These are phyloP conservation scores for Prietella phreatophila DNA, from an alignment of 2,113 vertebrate species.

Conservation along the genomic window DNA sequence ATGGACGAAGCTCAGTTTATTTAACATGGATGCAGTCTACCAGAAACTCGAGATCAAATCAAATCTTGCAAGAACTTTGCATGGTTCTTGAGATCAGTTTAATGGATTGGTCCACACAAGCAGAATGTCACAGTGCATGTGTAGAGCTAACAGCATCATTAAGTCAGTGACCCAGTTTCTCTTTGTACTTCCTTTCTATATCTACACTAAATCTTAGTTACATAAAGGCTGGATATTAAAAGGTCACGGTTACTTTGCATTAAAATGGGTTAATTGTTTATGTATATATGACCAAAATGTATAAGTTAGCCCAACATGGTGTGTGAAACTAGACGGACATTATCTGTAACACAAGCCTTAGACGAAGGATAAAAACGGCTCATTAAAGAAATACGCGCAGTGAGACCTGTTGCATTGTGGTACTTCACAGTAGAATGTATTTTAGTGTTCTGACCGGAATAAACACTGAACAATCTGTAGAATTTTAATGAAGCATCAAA, in stretches of 20 bases:
- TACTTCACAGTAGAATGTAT: constrained; percentile 40
- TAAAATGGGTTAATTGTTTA: constrained; percentile 57
- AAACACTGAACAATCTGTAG: constrained; percentile 36
- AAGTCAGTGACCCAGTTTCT: constrained; percentile 48
- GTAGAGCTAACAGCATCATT: constrained; percentile 51
- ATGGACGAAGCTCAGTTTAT: not conserved
- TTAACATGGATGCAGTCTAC: not conserved
- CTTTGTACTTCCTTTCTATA: constrained; percentile 54
- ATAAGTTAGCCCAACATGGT: constrained; percentile 73
- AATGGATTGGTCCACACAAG: constrained; percentile 32
- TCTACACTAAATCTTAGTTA: constrained; percentile 54
- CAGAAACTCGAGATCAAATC: not conserved
- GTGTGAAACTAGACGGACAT: constrained; percentile 68
- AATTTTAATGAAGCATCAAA: constrained; percentile 51
- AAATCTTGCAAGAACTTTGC: not conserved
- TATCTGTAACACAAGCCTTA: constrained; percentile 72
- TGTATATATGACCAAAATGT: constrained; percentile 77
- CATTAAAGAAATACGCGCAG: constrained; percentile 71
- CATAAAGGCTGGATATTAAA: constrained; percentile 56
- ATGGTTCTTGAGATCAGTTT: constrained; percentile 43
- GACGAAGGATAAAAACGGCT: constrained; percentile 71
- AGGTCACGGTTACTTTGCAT: constrained; percentile 57
- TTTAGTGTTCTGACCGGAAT: not conserved
- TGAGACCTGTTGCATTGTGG: constrained; percentile 56
- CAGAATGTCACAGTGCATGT: constrained; percentile 59